phyloP scores from a whole-genome alignment of 2,888 invertebrate genomes.

The Dexiosoma caninum region DNA sequence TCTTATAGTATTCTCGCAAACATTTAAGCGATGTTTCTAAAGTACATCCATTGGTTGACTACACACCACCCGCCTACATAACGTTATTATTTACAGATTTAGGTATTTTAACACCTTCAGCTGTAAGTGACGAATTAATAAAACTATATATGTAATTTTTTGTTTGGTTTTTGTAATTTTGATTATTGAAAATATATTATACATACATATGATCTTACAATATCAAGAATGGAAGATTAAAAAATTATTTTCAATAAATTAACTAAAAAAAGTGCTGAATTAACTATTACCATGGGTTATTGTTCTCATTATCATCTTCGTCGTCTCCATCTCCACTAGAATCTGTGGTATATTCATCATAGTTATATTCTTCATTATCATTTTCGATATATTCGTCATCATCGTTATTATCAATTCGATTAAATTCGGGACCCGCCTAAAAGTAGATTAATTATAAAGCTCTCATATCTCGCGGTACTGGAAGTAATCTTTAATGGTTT shows the following conservation, averaged over 20 bases:
- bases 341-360: slow-evolving; percentile 63
- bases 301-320: slow-evolving; percentile 65
- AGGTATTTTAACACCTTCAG: slow-evolving; percentile 96
- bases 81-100: slow-evolving; percentile 96
- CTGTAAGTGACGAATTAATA: slow-evolving; percentile 97
- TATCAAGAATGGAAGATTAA: not conserved
- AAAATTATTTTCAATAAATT: not conserved
- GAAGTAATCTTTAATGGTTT: too few relatives aligned
- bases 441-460: too few relatives aligned
- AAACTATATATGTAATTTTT: slow-evolving; percentile 91
- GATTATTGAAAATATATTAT: slow-evolving; percentile 43
- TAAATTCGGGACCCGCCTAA: slow-evolving; percentile 73
- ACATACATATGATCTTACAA: slow-evolving; percentile 6
- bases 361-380: slow-evolving; percentile 69
- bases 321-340: slow-evolving; percentile 66
- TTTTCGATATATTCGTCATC: slow-evolving; percentile 70
- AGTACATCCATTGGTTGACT: slow-evolving; percentile 94
- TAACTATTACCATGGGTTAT: slow-evolving; percentile 35
- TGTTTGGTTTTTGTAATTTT: slow-evolving; percentile 35
- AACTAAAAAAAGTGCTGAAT: not conserved
- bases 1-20: slow-evolving; percentile 76
- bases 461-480: too few relatives aligned
- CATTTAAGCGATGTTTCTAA: slow-evolving; percentile 77
- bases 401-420: slow-evolving; percentile 67
- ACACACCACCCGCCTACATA: slow-evolving; percentile 96